A percentile compares a stretch with the other conserved stretches of the same genome.
These are phyloP conservation scores for Plagodis pulveraria DNA, from an alignment of 2,888 invertebrate genomes.

Conservation along the genomic window DNA sequence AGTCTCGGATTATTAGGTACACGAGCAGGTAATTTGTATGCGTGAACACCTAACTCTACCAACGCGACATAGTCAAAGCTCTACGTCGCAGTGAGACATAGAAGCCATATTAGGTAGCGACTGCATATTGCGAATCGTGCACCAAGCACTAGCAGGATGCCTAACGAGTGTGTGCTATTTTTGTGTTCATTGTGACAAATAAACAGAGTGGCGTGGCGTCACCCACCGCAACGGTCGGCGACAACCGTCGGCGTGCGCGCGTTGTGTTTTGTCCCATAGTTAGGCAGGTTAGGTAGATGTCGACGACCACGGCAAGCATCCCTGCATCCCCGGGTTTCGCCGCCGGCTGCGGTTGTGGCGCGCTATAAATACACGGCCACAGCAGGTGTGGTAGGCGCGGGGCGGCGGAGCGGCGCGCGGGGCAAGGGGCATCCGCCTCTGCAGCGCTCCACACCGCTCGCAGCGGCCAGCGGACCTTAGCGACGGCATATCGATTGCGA, in stretches of 20 bases:
- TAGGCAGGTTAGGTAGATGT: conserved; percentile 52
- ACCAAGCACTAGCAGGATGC: conserved; percentile 47
- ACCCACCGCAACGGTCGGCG: conserved; percentile 51
- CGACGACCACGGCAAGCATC: conserved; percentile 71
- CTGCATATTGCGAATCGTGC: conserved; percentile 38
- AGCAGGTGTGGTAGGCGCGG: conserved; percentile 78
- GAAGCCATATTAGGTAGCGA: conserved; percentile 18
- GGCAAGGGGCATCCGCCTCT: conserved; percentile 79
- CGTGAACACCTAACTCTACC: too few relatives aligned
- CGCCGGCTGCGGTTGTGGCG: conserved; percentile 65
- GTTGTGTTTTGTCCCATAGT: conserved; percentile 43
- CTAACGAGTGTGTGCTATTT: conserved; percentile 66
- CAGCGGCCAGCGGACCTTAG: conserved; percentile 85
- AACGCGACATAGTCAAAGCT: background rate
- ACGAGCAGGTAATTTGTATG: too few relatives aligned
- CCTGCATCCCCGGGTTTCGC: conserved; percentile 68
- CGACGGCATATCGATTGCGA: conserved; percentile 85
- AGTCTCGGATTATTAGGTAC: background rate
- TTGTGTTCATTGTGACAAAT: conserved; percentile 73
- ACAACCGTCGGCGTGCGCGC: conserved; percentile 43
- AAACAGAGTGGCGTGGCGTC: conserved; percentile 66
- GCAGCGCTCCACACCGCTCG: conserved; percentile 80
- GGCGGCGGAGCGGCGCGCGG: conserved; percentile 62
- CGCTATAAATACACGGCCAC: conserved; percentile 84
- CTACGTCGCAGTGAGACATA: conserved; percentile 6